phyloP scores from a whole-genome alignment of 1,140 invertebrate species.

The Drosophila lowei region DNA sequence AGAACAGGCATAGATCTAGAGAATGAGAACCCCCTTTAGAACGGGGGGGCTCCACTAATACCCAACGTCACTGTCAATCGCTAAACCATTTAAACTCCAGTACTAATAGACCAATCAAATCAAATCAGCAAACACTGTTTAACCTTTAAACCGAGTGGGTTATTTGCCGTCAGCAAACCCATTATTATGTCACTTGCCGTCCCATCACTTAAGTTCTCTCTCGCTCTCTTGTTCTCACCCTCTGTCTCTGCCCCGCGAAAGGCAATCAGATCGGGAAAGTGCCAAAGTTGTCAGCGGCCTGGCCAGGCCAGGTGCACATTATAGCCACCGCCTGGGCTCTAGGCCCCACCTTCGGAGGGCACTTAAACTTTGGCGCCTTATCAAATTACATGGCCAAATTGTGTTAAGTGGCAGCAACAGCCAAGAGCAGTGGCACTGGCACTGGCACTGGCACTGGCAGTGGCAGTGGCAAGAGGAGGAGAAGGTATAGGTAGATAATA shows the following conservation, averaged over 20 bases:
- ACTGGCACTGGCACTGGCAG: background rate
- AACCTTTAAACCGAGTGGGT: too few relatives aligned
- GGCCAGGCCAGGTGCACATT: conserved; percentile 6
- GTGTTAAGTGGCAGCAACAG: conserved; percentile 26
- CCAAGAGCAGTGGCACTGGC: background rate
- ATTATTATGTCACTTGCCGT: conserved; percentile 18
- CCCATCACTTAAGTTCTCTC: conserved; percentile 26
- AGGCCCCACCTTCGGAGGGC: conserved; percentile 24
- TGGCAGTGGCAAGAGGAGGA: background rate
- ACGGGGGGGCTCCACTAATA: too few relatives aligned
- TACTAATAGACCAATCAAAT: too few relatives aligned
- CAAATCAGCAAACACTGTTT: too few relatives aligned
- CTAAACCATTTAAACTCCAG: too few relatives aligned
- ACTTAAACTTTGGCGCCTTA: conserved; percentile 65
- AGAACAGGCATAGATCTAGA: too few relatives aligned
- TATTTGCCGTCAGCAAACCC: background rate
- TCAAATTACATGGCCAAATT: conserved; percentile 76
- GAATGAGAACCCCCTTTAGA: too few relatives aligned
- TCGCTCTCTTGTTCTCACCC: background rate
- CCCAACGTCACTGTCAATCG: too few relatives aligned
- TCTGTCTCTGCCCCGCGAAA: background rate
- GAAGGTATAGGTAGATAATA: conserved; percentile 14
- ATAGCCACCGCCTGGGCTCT: background rate
- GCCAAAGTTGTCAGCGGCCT: conserved; percentile 41
- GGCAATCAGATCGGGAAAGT: conserved; percentile 6